Evolutionary conservation across 2,888 invertebrate species (phyloP), one percentile per base, ranked within the genome.

Genomic region (Ditylenchus weischeri): DNA sequence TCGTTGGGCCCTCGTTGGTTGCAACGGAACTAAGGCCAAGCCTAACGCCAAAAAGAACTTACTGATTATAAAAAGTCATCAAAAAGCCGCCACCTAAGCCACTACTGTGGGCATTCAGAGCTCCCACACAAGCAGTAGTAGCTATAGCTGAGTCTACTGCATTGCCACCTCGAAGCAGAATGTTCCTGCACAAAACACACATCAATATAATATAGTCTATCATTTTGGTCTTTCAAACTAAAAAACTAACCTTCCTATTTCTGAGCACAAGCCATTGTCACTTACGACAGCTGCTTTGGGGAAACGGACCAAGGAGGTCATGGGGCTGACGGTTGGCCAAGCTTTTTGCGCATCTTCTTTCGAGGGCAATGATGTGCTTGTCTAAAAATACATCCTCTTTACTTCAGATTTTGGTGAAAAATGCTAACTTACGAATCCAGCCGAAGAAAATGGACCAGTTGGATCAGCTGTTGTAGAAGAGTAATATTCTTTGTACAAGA

Each of bases 1-100:
- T n/a, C n/a, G n/a, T n/a, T n/a, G n/a, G n/a, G n/a, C n/a, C n/a
- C n/a, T n/a, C n/a, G n/a, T n/a, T n/a, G n/a, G n/a, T n/a, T n/a
- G n/a, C n/a, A n/a, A n/a, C n/a, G n/a, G n/a, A n/a, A n/a, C n/a
- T n/a, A n/a, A n/a, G n/a, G n/a, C n/a, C n/a, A n/a, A n/a, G 29
- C 29, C 5, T 29, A 29, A 29, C 29, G 11, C n/a, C n/a, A 59
- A 15, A 43, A n/a, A 15, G 5, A n/a, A 49, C 21, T 23, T 13
- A 67, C 67, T 65, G 58, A 18, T 59, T 59, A 21, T 63, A 69
- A 18, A 59, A 54, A 5, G 69, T 69, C 69, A 69, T 69, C 13
- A 69, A n/a, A 29, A 92, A 92, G 13, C 93, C 93, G 57, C 93
- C 93, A 5, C 93, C 92, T 6, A 93, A 84, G 0, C 93, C 93